Base-by-base conservation (phyloP, 2,113 vertebrate species). In the Pyxicephalus adspersus region DNA sequence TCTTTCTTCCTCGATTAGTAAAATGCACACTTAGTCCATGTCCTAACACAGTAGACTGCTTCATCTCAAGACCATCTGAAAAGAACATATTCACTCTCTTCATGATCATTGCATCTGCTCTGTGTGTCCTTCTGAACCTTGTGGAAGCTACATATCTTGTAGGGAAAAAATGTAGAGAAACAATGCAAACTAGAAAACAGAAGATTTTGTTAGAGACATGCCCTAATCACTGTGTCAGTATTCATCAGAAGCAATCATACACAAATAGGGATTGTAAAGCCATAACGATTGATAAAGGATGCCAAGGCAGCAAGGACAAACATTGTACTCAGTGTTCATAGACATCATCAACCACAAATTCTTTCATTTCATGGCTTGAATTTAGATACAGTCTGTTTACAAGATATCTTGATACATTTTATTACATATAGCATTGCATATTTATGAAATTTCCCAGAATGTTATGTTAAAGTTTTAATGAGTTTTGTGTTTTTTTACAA, bases 31-130 rank as follows among this genome's bases (percentile, higher is more conserved):
- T 92, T 60, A 26, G 1, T 0, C 97, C 98, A 0, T 99, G 98
- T 79, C 95, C 97, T 83, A 97, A 97, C 17, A 67, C 34, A 0
- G 98, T 99, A 84, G 96, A 99, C 89, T 99, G 98, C 89, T 99
- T 95, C 91, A 97, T 99, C 86, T 85, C 97, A 23, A 93, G 93
- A 51, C 95, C 98, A 52, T 96, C 97, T 0, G 98, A 99, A 89
- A 99, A 99, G 84, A 93, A 91, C 23, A 97, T 97, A 90, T 99
- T 99, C 91, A 97, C 96, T 19, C 66, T 98, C 83, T 99, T 99
- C 89, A 99, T 98, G 96, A 94, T 98, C 83, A 77, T 92, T 86
- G 95, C 93, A 0, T 90, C 97, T 54, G 85, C 92, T 25, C 0
- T 91, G 68, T 99, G 98, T 73, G 83, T 99, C 50, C 25, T 95